phyloP scores from a whole-genome alignment of 2,888 invertebrate species.

The Vanessa cardui region DNA sequence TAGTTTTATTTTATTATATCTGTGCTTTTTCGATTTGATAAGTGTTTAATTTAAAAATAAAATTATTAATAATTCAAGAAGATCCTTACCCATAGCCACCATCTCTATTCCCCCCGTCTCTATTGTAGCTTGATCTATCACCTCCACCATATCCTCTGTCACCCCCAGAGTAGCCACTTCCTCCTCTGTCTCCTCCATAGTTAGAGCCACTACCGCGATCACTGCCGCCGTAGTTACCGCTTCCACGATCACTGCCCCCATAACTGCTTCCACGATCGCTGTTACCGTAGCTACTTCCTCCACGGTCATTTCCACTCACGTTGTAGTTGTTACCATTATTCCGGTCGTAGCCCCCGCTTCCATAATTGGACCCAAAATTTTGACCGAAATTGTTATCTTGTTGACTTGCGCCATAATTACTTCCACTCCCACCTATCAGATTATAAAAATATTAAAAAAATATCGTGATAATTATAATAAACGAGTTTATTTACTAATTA shows the following conservation, averaged over 20 bases:
- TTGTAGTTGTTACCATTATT: conserved; percentile 60
- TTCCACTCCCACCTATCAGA: conserved; percentile 51
- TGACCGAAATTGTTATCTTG: conserved; percentile 64
- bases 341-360: conserved; percentile 61
- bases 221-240: conserved; percentile 67
- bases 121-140: conserved; percentile 77
- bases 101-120: conserved; percentile 83
- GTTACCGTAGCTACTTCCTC: conserved; percentile 65
- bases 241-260: conserved; percentile 60
- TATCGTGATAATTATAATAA: neutral
- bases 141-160: conserved; percentile 64
- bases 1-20: no score
- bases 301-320: conserved; percentile 65
- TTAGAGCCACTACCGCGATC: conserved; percentile 53
- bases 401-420: conserved; percentile 57
- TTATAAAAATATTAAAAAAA: neutral
- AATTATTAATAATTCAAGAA: conserved; percentile 12
- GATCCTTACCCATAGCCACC: conserved; percentile 84
- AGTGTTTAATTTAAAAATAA: conserved; percentile 11
- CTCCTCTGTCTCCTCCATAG: conserved; percentile 70
- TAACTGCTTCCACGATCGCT: conserved; percentile 69
- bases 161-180: conserved; percentile 69
- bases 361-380: conserved; percentile 62
- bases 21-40: no score
- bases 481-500: neutral